A percentile compares a stretch with the other conserved stretches of the same genome.
Conservation (phyloP, 1,140 invertebrate species). For the Philotrypesis tridentata region DNA sequence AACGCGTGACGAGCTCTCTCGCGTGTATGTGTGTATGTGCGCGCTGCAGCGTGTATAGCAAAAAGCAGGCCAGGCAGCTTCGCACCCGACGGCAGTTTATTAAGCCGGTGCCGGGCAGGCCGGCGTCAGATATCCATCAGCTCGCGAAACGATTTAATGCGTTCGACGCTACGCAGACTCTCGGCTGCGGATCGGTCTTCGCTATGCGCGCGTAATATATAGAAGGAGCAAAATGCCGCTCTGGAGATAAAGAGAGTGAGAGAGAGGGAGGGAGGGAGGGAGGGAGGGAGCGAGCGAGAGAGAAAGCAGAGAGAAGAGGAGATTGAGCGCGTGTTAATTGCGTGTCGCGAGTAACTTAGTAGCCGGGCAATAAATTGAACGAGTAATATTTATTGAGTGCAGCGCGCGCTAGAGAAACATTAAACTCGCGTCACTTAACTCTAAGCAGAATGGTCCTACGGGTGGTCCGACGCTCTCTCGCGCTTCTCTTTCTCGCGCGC, state of each 20-base stretch:
- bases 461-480: conserved; percentile 58
- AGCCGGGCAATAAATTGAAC: conserved; percentile 67
- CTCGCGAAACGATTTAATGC: conserved; percentile 21
- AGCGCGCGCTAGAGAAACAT: conserved; percentile 57
- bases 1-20: too few relatives aligned
- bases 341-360: conserved; percentile 63
- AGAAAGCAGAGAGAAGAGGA: conserved; percentile 28
- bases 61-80: conserved; percentile 10
- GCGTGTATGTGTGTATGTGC: background rate
- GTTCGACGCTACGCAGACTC: conserved; percentile 12
- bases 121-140: conserved; percentile 39
- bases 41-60: too few relatives aligned
- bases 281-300: background rate
- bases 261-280: background rate
- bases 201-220: background rate
- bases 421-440: conserved; percentile 63
- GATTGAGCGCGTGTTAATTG: conserved; percentile 60
- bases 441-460: conserved; percentile 49
- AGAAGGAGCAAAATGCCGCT: background rate
- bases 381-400: conserved; percentile 69
- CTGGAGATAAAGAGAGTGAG: background rate
- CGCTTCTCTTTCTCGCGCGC: background rate
- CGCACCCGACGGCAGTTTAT: background rate
- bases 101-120: background rate
- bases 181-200: background rate